Percentiles rank a stretch among this genome's conserved stretches.
These are phyloP conservation scores for Apocrypta bakeri DNA, from an alignment of 1,140 invertebrate species.

Conservation along the genomic window DNA sequence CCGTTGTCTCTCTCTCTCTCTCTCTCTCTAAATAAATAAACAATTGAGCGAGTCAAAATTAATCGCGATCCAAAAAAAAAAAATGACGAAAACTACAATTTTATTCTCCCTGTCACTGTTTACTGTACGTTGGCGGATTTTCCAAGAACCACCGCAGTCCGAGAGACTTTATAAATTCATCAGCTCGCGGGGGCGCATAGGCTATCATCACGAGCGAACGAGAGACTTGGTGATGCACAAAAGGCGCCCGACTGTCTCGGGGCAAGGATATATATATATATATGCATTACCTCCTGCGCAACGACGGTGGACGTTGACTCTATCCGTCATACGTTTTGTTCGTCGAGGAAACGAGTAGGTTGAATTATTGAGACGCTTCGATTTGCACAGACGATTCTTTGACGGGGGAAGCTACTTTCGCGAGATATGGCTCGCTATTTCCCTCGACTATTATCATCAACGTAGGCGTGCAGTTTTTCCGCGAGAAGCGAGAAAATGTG, in stretches of 20 bases:
- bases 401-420: neutral
- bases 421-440: neutral
- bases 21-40: too few relatives aligned
- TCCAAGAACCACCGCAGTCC: conserved; percentile 51
- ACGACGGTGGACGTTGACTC: conserved; percentile 13
- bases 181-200: neutral
- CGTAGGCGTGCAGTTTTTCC: neutral
- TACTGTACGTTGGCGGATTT: conserved; percentile 42
- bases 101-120: neutral
- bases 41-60: neutral
- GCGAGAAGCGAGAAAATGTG: neutral
- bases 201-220: conserved; percentile 18
- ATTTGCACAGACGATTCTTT: conserved; percentile 49
- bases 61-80: neutral
- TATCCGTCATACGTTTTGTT: conserved; percentile 12
- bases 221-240: conserved; percentile 5
- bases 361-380: conserved; percentile 48
- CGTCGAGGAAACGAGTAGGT: conserved; percentile 29
- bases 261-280: conserved; percentile 30
- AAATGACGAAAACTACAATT: neutral
- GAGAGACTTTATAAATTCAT: conserved; percentile 64
- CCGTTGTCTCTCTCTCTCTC: too few relatives aligned
- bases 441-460: conserved; percentile 8
- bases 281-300: conserved; percentile 11
- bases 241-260: conserved; percentile 8